Conservation (phyloP, 1,140 invertebrate genomes). For the Drosophila pseudoobscura region DNA sequence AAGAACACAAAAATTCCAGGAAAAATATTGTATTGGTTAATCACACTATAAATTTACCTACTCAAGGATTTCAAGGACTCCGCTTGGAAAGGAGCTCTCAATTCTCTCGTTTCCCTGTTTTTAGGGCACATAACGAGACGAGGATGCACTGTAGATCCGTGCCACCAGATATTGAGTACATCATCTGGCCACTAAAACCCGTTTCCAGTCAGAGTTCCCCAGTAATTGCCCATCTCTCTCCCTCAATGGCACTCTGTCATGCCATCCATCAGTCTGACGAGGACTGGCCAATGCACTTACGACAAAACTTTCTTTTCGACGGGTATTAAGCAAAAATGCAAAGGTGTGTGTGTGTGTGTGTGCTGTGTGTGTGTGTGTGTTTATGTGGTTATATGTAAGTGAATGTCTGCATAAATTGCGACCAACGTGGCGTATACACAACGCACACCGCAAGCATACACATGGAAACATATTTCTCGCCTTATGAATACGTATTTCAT, state of each 20-base stretch:
- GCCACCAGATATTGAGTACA: not conserved
- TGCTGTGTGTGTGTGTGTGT: constrained; percentile 9
- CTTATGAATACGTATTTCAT: constrained; percentile 82
- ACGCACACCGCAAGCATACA: constrained; percentile 47
- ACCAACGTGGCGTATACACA: constrained; percentile 76
- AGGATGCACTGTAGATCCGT: not conserved
- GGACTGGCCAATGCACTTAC: constrained; percentile 52
- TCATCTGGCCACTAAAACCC: not conserved
- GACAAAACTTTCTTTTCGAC: constrained; percentile 28
- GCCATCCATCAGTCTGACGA: constrained; percentile 15
- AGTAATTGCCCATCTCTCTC: too few relatives aligned
- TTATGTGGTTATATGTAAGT: constrained; percentile 42
- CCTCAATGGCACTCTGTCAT: not conserved
- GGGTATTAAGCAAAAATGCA: constrained; percentile 35
- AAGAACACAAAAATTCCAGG: too few relatives aligned
- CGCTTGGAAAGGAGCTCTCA: too few relatives aligned
- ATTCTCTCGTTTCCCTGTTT: too few relatives aligned
- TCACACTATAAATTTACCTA: too few relatives aligned
- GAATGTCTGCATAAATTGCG: constrained; percentile 75
- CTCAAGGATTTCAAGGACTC: too few relatives aligned
- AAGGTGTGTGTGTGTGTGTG: not conserved
- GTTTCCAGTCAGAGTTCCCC: constrained; percentile 7
- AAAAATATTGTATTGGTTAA: too few relatives aligned
- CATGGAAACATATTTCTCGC: constrained; percentile 68
- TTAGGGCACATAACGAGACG: too few relatives aligned